phyloP scores from a whole-genome alignment of 2,888 invertebrate species.

The Tridacna crocea region DNA sequence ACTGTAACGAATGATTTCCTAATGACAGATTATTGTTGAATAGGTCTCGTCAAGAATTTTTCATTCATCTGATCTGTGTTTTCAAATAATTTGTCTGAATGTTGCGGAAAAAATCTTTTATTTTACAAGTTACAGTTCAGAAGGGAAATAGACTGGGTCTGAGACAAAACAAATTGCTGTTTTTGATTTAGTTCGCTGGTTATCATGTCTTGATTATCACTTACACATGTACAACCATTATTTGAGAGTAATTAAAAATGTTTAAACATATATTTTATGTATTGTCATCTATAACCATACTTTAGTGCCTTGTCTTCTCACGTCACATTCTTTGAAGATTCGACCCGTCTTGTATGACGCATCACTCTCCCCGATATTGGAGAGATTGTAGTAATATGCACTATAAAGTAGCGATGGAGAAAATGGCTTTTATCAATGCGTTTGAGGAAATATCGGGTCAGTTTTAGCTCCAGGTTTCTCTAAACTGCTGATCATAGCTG shows the following conservation, averaged over 20 bases:
- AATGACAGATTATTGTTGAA: constrained; percentile 4
- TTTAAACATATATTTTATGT: constrained; percentile 35
- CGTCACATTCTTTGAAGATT: too few species aligned
- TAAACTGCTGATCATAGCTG: too few species aligned
- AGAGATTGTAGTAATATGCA: too few species aligned
- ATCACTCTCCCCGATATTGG: too few species aligned
- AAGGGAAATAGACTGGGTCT: constrained; percentile 1
- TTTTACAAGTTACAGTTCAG: constrained; percentile 14
- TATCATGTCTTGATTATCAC: constrained; percentile 31
- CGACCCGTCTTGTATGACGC: too few species aligned
- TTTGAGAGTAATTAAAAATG: constrained; percentile 5
- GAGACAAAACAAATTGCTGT: neutral
- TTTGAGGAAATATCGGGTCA: too few species aligned
- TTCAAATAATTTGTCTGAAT: constrained; percentile 17
- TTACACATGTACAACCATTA: constrained; percentile 12
- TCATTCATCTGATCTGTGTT: constrained; percentile 1
- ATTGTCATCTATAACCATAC: constrained; percentile 51
- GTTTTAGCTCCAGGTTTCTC: too few species aligned
- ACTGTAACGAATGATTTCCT: constrained; percentile 2
- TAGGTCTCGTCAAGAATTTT: constrained; percentile 1
- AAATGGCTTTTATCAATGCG: too few species aligned
- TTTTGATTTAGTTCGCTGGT: constrained; percentile 3
- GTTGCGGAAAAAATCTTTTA: neutral
- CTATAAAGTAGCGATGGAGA: too few species aligned
- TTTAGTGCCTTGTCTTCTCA: too few species aligned